phyloP scores from a whole-genome alignment of 2,113 vertebrate species.

The Oophaga pumilio region DNA sequence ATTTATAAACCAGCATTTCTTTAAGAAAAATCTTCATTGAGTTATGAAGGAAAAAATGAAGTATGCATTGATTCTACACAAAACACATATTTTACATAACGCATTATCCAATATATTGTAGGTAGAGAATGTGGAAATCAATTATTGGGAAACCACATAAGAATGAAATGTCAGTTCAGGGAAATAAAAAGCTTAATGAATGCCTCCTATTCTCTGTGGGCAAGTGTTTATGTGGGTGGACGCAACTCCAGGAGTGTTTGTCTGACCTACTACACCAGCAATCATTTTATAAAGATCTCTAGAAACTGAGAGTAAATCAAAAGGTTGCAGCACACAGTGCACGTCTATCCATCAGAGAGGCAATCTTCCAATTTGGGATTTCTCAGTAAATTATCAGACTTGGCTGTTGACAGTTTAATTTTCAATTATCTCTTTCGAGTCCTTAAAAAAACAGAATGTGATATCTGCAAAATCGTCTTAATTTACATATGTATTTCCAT shows the following conservation, averaged over 20 bases:
- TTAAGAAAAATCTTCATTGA: neutral
- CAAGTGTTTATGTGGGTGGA: constrained; percentile 17
- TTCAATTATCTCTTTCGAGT: constrained; percentile 13
- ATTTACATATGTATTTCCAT: neutral
- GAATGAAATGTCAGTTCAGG: constrained; percentile 21
- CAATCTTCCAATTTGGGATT: neutral
- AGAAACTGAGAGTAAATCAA: neutral
- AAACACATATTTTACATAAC: neutral
- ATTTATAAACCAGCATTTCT: neutral
- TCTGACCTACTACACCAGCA: constrained; percentile 25
- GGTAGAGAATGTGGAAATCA: constrained; percentile 17
- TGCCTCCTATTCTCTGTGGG: neutral
- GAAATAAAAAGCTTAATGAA: constrained; percentile 45
- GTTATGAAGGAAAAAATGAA: neutral
- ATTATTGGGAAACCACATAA: constrained; percentile 40
- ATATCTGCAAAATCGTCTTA: neutral
- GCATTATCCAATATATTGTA: constrained; percentile 28
- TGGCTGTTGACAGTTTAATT: neutral
- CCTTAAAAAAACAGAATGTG: neutral
- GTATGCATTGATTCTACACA: neutral
- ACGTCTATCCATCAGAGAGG: neutral
- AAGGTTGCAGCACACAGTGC: constrained; percentile 9
- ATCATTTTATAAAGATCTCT: constrained; percentile 37
- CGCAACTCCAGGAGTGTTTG: neutral
- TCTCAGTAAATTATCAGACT: neutral